Evolutionary conservation across 2,113 vertebrate species (phyloP).

Genomic region (Podilymbus podiceps): DNA sequence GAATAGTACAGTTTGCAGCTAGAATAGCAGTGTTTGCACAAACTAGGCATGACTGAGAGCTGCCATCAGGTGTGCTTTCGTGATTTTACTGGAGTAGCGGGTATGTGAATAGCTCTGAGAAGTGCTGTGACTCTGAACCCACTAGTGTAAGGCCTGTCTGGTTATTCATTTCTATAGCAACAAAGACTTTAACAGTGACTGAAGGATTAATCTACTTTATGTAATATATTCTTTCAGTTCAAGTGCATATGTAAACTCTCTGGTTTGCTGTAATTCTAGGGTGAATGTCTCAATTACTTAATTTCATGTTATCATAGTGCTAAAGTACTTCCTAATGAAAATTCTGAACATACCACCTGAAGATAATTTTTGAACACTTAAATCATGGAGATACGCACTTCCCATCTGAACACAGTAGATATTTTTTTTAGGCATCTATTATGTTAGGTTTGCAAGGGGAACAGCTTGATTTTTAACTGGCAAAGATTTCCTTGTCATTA

Average conservation of each 20-base stretch:
- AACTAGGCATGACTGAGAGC: not conserved
- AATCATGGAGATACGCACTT: not conserved
- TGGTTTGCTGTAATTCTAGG: not conserved
- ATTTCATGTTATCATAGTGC: constrained; percentile 12
- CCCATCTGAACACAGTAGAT: not conserved
- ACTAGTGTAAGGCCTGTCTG: not conserved
- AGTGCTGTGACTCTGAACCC: not conserved
- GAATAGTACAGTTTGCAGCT: not conserved
- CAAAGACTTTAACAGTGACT: not conserved
- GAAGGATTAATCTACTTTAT: not conserved
- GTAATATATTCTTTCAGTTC: not conserved
- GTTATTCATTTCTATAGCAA: not conserved
- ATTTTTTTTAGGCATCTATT: not conserved
- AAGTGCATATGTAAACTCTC: not conserved
- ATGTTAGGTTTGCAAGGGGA: not conserved
- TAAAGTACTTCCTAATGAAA: constrained; percentile 24
- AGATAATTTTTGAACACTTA: not conserved
- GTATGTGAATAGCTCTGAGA: not conserved
- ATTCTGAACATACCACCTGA: not conserved
- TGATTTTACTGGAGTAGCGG: not conserved
- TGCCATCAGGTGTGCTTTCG: too few relatives aligned
- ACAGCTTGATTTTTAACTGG: not conserved
- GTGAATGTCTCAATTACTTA: constrained; percentile 10
- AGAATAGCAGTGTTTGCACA: not conserved
- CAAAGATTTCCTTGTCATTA: not conserved